Evolutionary conservation across 35 echinoderm and acorn worm species (phyloP), one percentile per base, ranked within the genome.

Genomic region (Amphiura filiformis): DNA sequence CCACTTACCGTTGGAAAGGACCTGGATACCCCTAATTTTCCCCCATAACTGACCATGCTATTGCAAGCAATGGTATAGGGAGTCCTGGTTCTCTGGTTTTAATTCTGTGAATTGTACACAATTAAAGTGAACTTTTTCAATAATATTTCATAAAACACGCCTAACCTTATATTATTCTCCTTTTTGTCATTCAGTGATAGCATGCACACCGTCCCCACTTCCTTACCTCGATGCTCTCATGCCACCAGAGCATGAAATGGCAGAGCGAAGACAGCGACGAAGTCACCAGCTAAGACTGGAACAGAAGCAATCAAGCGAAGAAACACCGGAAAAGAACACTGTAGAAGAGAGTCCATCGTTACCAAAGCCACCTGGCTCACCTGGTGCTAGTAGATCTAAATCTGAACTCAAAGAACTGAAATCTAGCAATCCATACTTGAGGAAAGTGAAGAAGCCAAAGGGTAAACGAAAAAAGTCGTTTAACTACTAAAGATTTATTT

Each of bases 221-320:
- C 92, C 95, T 0, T 97, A 94, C 79, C 56, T 94, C 22, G 92
- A 94, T 78, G 86, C 92, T 18, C 78, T 97, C 1, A 40, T 94
- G 42, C 95, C 95, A 28, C 86, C 86, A 23, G 88, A 97, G 35
- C 95, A 97, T 89, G 95, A 97, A 65, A 81, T 94, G 23, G 47
- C 83, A 1, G 56, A 89, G 32, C 75, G 88, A 26, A 41, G 80
- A 13, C 31, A 39, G 4, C 65, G 84, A 38, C 81, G 44, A 9
- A 84, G 22, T 0, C 33, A 88, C 34, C 56, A 70, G 23, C 39
- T 39, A 57, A 79, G 87, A 0, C 35, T 26, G 20, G 80, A 83
- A 31, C 61, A 61, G 31, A 89, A 83, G 57, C 83, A 33, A 7
- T 44, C 85, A 0, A 20, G 36, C 3, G 76, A 81, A 23, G 93